Evolutionary conservation across 2,113 vertebrate species (phyloP).

Genomic region (Ivindomyrus marchei): DNA sequence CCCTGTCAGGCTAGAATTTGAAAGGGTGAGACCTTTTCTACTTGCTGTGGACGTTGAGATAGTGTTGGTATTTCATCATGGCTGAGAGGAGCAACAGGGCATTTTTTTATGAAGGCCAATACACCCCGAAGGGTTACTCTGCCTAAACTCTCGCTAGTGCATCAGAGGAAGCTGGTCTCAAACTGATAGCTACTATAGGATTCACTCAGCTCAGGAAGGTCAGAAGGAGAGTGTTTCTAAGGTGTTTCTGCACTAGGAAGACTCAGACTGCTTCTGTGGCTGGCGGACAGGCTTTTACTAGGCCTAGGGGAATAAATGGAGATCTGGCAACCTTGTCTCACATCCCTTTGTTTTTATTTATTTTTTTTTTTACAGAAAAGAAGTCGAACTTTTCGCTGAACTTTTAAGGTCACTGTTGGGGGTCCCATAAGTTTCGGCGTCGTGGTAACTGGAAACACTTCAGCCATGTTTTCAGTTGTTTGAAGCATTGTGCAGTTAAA

Average conservation of each 20-base stretch:
- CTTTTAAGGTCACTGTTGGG: background rate
- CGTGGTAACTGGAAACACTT: background rate
- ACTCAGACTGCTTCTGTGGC: background rate
- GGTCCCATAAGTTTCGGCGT: background rate
- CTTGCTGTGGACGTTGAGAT: background rate
- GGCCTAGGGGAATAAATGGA: background rate
- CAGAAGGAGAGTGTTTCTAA: background rate
- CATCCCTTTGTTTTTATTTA: background rate
- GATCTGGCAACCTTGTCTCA: background rate
- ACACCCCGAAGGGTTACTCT: background rate
- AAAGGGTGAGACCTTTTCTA: background rate
- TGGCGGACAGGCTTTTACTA: background rate
- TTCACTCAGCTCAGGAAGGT: background rate
- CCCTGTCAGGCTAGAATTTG: conserved; percentile 1
- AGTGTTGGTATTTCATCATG: conserved; percentile 7
- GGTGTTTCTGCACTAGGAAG: background rate
- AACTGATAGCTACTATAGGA: conserved; percentile 6
- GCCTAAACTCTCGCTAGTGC: background rate
- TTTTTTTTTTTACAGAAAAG: background rate
- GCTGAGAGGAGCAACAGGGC: background rate
- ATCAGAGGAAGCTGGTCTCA: background rate
- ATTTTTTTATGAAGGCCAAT: background rate
- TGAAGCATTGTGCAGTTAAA: background rate
- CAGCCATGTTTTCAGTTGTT: background rate
- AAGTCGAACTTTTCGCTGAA: background rate